phyloP scores from a whole-genome alignment of 1,140 invertebrate species.

The Parapsyche elsis region DNA sequence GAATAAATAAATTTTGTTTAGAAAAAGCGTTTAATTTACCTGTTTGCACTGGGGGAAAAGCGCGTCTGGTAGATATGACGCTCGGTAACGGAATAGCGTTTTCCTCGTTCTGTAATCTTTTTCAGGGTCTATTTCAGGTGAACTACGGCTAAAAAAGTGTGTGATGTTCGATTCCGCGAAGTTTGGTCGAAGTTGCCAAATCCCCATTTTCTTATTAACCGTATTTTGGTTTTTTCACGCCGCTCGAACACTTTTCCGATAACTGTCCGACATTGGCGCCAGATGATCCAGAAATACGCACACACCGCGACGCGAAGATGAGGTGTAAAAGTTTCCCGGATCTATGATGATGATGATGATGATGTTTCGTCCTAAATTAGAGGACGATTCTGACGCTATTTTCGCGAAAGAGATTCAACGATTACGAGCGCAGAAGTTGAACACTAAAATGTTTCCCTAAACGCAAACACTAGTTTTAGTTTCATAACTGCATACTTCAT shows the following conservation, averaged over 20 bases:
- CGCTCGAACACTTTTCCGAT: background rate
- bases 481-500: no score
- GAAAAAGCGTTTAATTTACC: no score
- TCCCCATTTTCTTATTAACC: background rate
- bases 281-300: conserved; percentile 7
- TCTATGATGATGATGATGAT: background rate
- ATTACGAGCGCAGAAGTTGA: background rate
- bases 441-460: no score
- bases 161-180: conserved; percentile 12
- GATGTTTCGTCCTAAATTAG: conserved; percentile 10
- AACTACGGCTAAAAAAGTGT: background rate
- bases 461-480: no score
- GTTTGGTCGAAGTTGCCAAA: conserved; percentile 8
- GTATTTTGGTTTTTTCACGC: background rate
- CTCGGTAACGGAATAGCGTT: no score
- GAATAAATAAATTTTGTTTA: no score
- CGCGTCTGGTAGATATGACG: no score
- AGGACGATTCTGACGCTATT: background rate
- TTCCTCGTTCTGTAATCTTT: no score
- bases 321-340: conserved; percentile 31
- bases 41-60: no score
- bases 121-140: no score
- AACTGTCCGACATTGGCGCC: conserved; percentile 6
- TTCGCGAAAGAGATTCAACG: background rate
- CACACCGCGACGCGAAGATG: background rate